phyloP scores from a whole-genome alignment of 2,888 invertebrate genomes.

The Amitus sp. region DNA sequence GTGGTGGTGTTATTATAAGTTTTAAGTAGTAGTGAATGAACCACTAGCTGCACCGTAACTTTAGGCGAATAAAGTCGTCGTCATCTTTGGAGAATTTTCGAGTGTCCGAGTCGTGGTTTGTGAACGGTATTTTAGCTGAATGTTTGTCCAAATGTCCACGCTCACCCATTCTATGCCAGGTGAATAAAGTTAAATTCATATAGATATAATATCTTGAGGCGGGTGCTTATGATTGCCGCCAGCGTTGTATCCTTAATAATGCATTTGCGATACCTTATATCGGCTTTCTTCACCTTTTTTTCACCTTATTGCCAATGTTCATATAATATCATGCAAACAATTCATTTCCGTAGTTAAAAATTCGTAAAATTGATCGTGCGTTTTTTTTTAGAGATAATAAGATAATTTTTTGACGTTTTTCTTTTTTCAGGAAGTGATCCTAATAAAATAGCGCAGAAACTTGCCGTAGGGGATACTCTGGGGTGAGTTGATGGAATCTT shows the following conservation, averaged over 20 bases:
- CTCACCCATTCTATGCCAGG: constrained; percentile 66
- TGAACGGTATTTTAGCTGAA: constrained; percentile 52
- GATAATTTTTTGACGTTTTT: not conserved
- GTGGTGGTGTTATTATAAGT: too few species aligned
- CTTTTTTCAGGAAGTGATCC: constrained; percentile 78
- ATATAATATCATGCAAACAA: too few species aligned
- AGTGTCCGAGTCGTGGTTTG: constrained; percentile 23
- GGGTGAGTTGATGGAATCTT: constrained; percentile 77
- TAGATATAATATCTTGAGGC: too few species aligned
- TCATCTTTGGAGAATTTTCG: too few species aligned
- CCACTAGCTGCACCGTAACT: constrained; percentile 11
- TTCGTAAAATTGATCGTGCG: not conserved
- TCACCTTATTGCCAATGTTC: not conserved
- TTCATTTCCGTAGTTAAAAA: not conserved
- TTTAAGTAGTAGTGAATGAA: constrained; percentile 42
- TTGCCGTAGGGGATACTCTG: constrained; percentile 81
- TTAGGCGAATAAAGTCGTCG: constrained; percentile 17
- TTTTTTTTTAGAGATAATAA: not conserved
- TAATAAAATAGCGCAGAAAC: constrained; percentile 82
- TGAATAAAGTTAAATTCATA: constrained; percentile 42
- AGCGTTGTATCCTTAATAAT: not conserved
- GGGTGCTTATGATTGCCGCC: constrained; percentile 6
- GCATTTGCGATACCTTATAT: not conserved
- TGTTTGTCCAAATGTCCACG: constrained; percentile 64
- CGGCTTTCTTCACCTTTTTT: not conserved